A percentile compares a stretch with the other conserved stretches of the same genome.
Evolutionary conservation across 1,140 invertebrate genomes (phyloP).

Genomic region (Cyrtorhinus lividipennis): DNA sequence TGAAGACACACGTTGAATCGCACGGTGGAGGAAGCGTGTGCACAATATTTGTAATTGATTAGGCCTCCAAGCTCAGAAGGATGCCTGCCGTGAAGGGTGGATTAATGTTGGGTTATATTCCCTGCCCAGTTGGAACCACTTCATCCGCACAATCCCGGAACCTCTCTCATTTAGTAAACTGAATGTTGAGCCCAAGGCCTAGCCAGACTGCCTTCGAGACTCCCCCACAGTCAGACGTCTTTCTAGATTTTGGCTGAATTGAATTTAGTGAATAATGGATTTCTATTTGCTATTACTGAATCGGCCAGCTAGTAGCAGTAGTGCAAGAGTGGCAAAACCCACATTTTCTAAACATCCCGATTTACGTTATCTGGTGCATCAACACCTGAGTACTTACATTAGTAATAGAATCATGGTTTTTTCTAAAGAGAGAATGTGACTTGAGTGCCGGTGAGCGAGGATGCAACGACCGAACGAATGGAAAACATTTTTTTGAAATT

Average conservation of each 20-base stretch:
- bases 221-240: background rate
- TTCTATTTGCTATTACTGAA: background rate
- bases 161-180: background rate
- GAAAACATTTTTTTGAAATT: too few relatives aligned
- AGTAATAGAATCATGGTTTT: too few relatives aligned
- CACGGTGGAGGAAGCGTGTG: background rate
- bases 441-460: too few relatives aligned
- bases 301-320: too few relatives aligned
- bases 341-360: too few relatives aligned
- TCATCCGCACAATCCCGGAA: background rate
- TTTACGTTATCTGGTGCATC: too few relatives aligned
- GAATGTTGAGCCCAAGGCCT: background rate
- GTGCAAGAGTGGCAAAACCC: too few relatives aligned
- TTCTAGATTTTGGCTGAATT: background rate
- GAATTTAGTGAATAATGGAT: background rate
- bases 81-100: background rate
- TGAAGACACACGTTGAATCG: background rate
- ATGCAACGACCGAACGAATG: too few relatives aligned
- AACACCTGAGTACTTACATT: too few relatives aligned
- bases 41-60: background rate
- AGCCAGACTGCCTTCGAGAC: background rate
- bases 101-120: background rate
- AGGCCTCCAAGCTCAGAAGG: background rate
- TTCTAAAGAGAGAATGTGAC: too few relatives aligned
- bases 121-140: background rate